Evolutionary conservation across 1,140 invertebrate species (phyloP), one percentile per base, ranked within the genome.

Genomic region (Sesamia nonagrioides): DNA sequence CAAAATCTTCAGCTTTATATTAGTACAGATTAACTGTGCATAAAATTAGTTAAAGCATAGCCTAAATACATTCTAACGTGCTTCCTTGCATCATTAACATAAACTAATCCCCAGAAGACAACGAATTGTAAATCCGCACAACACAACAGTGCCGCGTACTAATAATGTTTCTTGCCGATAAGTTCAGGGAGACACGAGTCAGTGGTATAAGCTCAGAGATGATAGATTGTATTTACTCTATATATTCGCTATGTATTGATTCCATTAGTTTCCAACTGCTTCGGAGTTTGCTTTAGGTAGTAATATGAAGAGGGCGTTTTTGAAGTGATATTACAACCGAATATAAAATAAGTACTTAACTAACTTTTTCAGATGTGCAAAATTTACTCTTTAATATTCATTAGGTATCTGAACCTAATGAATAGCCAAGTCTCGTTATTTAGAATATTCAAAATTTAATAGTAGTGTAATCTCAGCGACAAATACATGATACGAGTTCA

Each of bases 121-220:
- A 66, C 61, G 42, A 45, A 66, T 42, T 37, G 61, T 66, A 66
- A 66, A 66, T 66, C 61, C 61, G n/a, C 61, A 37, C 61, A 66
- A 66, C 61, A 66, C 61, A 66, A 66, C 37, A 11, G 17, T 42
- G 40, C 17, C 9, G 35, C 61, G n/a, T 37, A 42, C 61, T 37
- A 42, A 18, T 9, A 37, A 37, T 61, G 37, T 45, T 6, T 40
- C 1, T 40, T 63, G 17, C 37, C 6, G 18, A 9, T 17, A 66
- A 66, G 61, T 66, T 45, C 61, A 66, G 17, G 37, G 37, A 40
- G 60, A 63, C n/a, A 40, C 60, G 35, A n/a, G 15, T 6, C n/a
- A 7, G 9, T 42, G 37, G 1, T 33, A 54, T 13, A n/a, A 4
- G 11, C 11, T 27, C 18, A 2, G 21, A 13, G 21, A 13, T 11